phyloP scores from a whole-genome alignment of 30 jellyfish, hydroid and myxozoan genomes.

The Chrysaora quinquecirrha region DNA sequence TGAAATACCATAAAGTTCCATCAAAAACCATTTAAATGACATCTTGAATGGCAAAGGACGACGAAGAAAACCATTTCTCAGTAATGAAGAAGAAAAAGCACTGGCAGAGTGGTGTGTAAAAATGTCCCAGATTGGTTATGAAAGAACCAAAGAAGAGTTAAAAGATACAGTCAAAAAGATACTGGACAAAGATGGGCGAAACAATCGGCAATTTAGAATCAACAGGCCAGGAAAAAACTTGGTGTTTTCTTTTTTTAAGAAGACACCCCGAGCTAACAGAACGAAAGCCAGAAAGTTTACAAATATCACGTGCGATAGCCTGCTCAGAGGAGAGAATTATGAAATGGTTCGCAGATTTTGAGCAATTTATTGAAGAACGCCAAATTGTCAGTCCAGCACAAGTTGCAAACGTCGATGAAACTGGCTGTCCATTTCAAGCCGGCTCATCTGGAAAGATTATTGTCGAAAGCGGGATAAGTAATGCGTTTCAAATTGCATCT shows the following conservation, averaged over 20 bases:
- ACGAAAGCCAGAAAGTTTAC: neutral
- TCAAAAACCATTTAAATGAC: neutral
- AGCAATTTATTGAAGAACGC: neutral
- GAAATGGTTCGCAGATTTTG: constrained; percentile 8
- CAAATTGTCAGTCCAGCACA: neutral
- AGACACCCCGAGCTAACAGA: constrained; percentile 9
- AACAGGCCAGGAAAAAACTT: constrained; percentile 8
- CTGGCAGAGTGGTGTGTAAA: neutral
- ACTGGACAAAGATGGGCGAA: constrained; percentile 1
- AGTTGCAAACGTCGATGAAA: constrained; percentile 30
- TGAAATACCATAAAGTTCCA: neutral
- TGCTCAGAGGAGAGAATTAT: constrained; percentile 6
- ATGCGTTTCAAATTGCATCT: neutral
- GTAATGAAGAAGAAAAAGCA: neutral
- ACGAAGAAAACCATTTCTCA: neutral
- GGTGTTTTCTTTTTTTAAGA: constrained; percentile 11
- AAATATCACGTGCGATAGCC: constrained; percentile 21
- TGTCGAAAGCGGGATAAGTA: neutral
- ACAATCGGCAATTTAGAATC: neutral
- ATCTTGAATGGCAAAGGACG: neutral
- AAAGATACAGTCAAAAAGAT: constrained; percentile 7
- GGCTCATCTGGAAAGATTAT: constrained; percentile 7
- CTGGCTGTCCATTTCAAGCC: constrained; percentile 27
- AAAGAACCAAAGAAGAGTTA: neutral
- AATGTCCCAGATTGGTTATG: constrained; percentile 10